Base-by-base conservation (phyloP, 37 sponge, comb jelly and placozoan genomes). In the Hormiphora californensis region DNA sequence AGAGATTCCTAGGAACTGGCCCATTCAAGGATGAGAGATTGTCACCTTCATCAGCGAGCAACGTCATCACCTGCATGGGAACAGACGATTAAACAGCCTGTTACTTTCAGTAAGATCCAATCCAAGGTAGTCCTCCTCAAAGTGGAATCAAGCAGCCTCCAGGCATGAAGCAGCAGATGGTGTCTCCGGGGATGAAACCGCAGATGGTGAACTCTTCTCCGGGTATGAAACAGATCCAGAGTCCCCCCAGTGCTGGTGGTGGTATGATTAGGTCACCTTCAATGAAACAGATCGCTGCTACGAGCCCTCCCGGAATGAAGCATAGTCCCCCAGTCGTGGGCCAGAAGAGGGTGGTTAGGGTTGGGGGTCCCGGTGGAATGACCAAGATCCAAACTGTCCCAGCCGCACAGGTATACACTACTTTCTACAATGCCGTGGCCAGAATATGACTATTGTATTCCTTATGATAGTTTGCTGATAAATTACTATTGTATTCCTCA, bases 61-160 rank as follows among this genome's bases (percentile, higher is more conserved):
- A 57, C 3, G 81, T 73, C 7, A 73, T 73, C 81, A 73, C 7
- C n/a, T 73, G 81, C 32, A 40, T 73, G 81, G 81, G 81, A 73
- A 19, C 81, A 73, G 81, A 43, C 81, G 1, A 73, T 73, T 46
- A 73, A 73, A 19, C 46, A 73, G 9, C 81, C 81, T 33, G n/a
- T 46, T 7, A 33, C 81, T 21, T 43, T 30, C 81, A 73, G 4
- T 43, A 36, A 73, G 38, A 9, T 43, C 81, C 35, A 21, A 46
- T 73, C 25, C 81, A 73, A 33, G 81, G 40, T 0, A 73, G 43
- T n/a, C 43, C 81, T 73, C 36, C 81, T 1, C 61, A 57, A 57
- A 57, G n/a, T 23, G 30, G 27, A 12, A 30, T 57, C 9, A 57
- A 57, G 27, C n/a, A 25, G n/a, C 61, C 61, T 19, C 61, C n/a